Percentiles rank a stretch among this genome's conserved stretches.
Evolutionary conservation across 1,140 invertebrate genomes (phyloP).

Genomic region (Probaryconus sp.): DNA sequence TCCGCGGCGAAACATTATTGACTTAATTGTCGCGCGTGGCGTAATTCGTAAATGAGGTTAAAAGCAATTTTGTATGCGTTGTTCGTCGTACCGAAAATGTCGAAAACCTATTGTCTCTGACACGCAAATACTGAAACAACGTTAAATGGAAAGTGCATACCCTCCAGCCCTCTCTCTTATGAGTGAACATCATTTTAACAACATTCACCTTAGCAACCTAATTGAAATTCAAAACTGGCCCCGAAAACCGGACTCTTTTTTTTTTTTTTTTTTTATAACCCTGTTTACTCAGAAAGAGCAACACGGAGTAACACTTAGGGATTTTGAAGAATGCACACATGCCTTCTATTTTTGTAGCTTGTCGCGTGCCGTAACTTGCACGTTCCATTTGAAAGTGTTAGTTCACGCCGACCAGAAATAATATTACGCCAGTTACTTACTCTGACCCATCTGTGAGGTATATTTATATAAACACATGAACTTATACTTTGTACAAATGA

Average conservation of each 20-base stretch:
- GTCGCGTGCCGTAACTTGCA: conserved; percentile 32
- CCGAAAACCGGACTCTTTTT: too few species aligned
- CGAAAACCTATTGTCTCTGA: conserved; percentile 1
- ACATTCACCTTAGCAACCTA: too few species aligned
- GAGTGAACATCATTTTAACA: too few species aligned
- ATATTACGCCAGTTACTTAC: conserved; percentile 8
- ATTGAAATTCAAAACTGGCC: too few species aligned
- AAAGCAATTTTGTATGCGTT: conserved; percentile 33
- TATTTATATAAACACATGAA: too few species aligned
- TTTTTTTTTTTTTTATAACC: too few species aligned
- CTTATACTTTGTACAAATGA: too few species aligned
- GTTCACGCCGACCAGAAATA: conserved; percentile 20
- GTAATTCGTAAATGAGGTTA: conserved; percentile 45
- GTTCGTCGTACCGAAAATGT: not conserved
- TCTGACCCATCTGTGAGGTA: not conserved
- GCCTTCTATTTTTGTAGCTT: conserved; percentile 35
- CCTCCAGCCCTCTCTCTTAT: too few species aligned
- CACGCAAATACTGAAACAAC: conserved; percentile 1
- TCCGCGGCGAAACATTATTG: conserved; percentile 27
- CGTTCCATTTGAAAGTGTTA: conserved; percentile 14
- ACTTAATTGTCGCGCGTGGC: conserved; percentile 30
- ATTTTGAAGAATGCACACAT: conserved; percentile 13
- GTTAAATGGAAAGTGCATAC: not conserved
- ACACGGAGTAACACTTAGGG: conserved; percentile 8
- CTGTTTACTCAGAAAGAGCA: too few species aligned